Evolutionary conservation across 2,113 vertebrate genomes (phyloP).

Genomic region (Columbina picui): DNA sequence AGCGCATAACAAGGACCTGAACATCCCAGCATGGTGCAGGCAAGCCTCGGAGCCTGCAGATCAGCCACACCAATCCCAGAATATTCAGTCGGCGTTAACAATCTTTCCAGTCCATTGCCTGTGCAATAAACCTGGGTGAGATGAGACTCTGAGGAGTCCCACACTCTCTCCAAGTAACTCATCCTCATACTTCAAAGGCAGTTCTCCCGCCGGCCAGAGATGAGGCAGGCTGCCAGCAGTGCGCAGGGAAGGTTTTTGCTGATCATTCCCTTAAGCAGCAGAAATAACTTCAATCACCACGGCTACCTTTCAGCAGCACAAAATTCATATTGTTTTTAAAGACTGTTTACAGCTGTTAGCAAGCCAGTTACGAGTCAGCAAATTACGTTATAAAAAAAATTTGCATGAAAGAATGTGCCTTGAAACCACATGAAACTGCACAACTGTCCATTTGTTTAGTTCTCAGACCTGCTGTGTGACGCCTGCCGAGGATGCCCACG

Average conservation of each 20-base stretch:
- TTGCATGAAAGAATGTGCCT: neutral
- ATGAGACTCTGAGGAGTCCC: neutral
- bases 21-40: neutral
- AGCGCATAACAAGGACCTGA: neutral
- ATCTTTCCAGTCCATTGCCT: neutral
- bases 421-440: neutral
- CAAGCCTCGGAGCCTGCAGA: neutral
- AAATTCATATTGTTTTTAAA: neutral
- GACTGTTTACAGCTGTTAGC: neutral
- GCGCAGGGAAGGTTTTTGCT: fast-evolving
- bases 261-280: neutral
- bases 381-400: neutral
- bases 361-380: neutral
- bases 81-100: neutral
- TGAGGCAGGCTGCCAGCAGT: neutral
- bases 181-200: neutral
- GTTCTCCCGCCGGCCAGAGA: neutral
- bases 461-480: neutral
- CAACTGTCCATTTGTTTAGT: neutral
- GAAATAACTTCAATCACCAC: neutral
- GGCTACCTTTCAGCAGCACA: neutral
- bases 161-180: neutral
- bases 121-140: neutral
- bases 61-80: neutral
- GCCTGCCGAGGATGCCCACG: fast-evolving